Percentiles rank a stretch among this genome's conserved stretches.
phyloP scores from a whole-genome alignment of 2,888 invertebrate species.

The Microplitis manilae region DNA sequence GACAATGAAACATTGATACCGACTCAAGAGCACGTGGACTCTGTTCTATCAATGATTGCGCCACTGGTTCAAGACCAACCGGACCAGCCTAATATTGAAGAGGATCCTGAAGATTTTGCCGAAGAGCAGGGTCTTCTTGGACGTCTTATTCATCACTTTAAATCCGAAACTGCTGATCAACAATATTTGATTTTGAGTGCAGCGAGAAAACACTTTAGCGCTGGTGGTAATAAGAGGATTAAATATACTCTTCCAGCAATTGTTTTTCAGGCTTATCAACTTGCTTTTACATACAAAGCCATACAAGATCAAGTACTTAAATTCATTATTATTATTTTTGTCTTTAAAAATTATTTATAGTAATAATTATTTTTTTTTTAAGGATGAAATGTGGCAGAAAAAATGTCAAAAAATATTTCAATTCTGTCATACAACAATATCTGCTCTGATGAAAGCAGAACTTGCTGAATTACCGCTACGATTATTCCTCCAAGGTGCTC shows the following conservation, averaged over 20 bases:
- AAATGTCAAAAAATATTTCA: conserved; percentile 99
- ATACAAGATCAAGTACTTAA: conserved; percentile 79
- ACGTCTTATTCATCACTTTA: conserved; percentile 87
- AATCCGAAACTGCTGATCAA: conserved; percentile 85
- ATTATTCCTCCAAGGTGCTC: conserved; percentile 94
- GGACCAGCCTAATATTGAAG: conserved; percentile 78
- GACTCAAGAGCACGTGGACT: conserved; percentile 89
- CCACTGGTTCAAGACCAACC: conserved; percentile 90
- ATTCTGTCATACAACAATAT: conserved; percentile 97
- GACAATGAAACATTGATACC: conserved; percentile 92
- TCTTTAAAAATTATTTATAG: conserved; percentile 10
- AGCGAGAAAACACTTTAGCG: conserved; percentile 89
- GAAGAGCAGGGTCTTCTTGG: conserved; percentile 96
- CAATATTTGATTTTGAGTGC: conserved; percentile 92
- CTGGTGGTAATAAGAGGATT: conserved; percentile 91
- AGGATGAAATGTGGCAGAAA: conserved; percentile 98
- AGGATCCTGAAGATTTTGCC: conserved; percentile 93
- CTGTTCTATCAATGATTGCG: conserved; percentile 84
- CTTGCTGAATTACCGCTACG: conserved; percentile 93
- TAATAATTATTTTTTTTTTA: conserved; percentile 52
- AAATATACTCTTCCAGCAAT: conserved; percentile 94
- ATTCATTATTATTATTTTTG: conserved; percentile 18
- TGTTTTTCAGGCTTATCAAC: conserved; percentile 92
- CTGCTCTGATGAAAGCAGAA: conserved; percentile 94
- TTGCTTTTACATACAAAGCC: conserved; percentile 88